Evolutionary conservation across 2,888 invertebrate genomes (phyloP), one percentile per base, ranked within the genome.

Genomic region (Agrenia bidenticulata): DNA sequence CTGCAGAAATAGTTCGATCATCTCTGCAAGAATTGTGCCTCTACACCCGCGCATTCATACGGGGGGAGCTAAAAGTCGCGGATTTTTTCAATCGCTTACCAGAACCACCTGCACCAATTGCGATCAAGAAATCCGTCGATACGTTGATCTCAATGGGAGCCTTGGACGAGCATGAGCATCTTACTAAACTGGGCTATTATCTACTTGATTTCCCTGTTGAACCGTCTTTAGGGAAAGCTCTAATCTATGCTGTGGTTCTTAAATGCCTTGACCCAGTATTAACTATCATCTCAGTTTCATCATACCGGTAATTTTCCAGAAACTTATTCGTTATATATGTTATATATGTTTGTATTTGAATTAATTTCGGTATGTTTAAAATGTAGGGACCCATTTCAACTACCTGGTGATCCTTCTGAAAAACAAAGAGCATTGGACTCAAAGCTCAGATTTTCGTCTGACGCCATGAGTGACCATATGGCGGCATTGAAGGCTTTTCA

Each of bases 181-280:
- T 97, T 60, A 96, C 95, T 0, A 88, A 89, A 76, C 83, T 97
- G 61, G 97, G 96, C 0, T 87, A 87, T 67, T 91, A 95, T 78
- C 82, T 98, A 58, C 84, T 94, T n/a, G 93, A 95, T 78, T 81
- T 98, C 54, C 93, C 96, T 0, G 85, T 98, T 1, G 94, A 96
- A 77, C 96, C 97, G 0, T 88, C 90, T 75, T 82, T 94, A 53
- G 95, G 92, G 2, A 95, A 97, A 80, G 92, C 94, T 87, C 81
- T 99, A 66, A 81, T 99, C 0, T 94, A 92, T 79, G 88, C 92
- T 1, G 87, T 94, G 45, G 89, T 94, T 2, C 85, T 96, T 73
- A 92, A 92, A 79, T 99, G 98, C 79, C 82, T 96, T 39, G 94
- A 95, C 79, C 96, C 97, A 1, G 85, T 98, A 32, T 81, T 94